phyloP scores from a whole-genome alignment of 2,888 invertebrate species.

The Brachyopa scutellaris region DNA sequence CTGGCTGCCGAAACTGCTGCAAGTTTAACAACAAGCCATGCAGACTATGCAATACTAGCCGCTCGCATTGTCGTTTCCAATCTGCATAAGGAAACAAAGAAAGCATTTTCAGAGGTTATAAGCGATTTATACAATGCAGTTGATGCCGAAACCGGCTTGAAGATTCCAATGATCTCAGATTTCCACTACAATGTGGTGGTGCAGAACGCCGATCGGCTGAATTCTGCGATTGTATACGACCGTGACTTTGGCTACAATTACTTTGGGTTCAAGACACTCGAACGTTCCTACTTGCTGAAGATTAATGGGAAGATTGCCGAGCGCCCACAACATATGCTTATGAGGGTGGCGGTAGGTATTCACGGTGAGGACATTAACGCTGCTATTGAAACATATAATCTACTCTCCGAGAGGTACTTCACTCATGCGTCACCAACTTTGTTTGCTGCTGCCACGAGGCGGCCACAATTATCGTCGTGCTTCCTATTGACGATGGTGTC shows the following conservation, averaged over 20 bases:
- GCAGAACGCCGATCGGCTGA: conserved; percentile 93
- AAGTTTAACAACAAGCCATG: conserved; percentile 97
- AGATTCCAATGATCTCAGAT: conserved; percentile 93
- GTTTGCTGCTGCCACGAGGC: conserved; percentile 95
- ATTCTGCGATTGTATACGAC: conserved; percentile 98
- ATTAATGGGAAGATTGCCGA: conserved; percentile 96
- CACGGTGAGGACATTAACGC: conserved; percentile 96
- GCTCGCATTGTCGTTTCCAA: conserved; percentile 98
- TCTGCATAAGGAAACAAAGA: conserved; percentile 98
- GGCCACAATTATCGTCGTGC: conserved; percentile 97
- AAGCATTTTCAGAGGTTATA: conserved; percentile 96
- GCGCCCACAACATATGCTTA: conserved; percentile 98
- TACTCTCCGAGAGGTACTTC: conserved; percentile 96
- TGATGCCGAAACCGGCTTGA: conserved; percentile 88
- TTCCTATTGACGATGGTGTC: conserved; percentile 96
- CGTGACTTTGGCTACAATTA: conserved; percentile 98
- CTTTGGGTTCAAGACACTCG: conserved; percentile 99
- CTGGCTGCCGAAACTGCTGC: conserved; percentile 99
- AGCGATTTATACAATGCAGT: conserved; percentile 90
- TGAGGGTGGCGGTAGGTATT: conserved; percentile 98
- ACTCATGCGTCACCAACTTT: conserved; percentile 99
- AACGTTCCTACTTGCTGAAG: conserved; percentile 96
- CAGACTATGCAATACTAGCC: conserved; percentile 95
- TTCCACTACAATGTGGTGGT: conserved; percentile 90
- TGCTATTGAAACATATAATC: conserved; percentile 97